Evolutionary conservation across 1,140 invertebrate species (phyloP).

Genomic region (Antheraea pernyi): DNA sequence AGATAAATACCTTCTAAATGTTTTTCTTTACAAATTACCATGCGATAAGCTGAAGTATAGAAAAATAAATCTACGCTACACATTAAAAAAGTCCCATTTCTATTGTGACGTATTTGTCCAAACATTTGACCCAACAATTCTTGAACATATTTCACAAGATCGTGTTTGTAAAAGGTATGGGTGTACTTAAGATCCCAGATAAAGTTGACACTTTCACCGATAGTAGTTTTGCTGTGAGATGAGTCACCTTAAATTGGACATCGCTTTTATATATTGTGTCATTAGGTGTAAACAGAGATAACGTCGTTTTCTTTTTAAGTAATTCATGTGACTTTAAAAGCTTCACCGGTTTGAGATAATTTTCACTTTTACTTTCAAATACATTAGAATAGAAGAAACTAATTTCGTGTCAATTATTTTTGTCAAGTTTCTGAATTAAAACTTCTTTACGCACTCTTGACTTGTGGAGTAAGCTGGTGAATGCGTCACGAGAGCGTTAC

Average conservation of each 20-base stretch:
- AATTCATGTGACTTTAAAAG: background rate
- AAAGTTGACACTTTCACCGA: slow-evolving; percentile 1
- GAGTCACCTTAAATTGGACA: background rate
- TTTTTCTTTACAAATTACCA: background rate
- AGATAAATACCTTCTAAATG: background rate
- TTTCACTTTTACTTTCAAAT: background rate
- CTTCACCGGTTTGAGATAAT: background rate
- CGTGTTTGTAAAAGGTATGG: background rate
- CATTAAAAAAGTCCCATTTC: background rate
- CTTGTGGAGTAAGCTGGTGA: too few species aligned
- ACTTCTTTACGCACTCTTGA: too few species aligned
- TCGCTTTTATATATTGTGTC: background rate
- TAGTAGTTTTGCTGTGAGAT: background rate
- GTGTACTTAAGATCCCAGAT: background rate
- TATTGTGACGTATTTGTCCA: background rate
- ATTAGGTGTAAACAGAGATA: background rate
- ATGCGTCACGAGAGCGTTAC: too few species aligned
- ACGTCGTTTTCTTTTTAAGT: background rate
- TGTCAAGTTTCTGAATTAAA: too few species aligned
- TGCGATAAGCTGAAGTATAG: background rate
- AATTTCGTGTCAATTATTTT: too few species aligned
- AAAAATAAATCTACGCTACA: background rate
- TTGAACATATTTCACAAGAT: background rate
- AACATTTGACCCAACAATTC: background rate
- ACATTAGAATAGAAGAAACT: too few species aligned